Evolutionary conservation across 53 echinoderm and acorn worm species (phyloP).

Genomic region (Echinarachnius parma): DNA sequence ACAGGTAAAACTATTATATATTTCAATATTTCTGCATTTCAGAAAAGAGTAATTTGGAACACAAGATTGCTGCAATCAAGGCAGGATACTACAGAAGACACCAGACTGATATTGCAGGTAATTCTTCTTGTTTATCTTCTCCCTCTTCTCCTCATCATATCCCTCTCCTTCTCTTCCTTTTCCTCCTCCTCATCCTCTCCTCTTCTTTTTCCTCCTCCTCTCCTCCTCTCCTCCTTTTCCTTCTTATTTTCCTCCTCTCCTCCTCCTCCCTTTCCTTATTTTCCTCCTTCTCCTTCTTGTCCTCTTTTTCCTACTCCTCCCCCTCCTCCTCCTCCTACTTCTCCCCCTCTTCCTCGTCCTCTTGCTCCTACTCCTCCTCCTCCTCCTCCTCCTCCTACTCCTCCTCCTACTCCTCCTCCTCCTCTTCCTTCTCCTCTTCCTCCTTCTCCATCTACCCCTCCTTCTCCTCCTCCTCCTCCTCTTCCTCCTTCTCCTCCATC

Average conservation of each 20-base stretch:
- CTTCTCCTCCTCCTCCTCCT: conserved; percentile 6
- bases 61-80: conserved; percentile 62
- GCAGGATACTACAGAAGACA: conserved; percentile 51
- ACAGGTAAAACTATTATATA: too few relatives aligned
- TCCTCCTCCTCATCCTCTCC: too few relatives aligned
- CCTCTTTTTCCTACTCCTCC: not conserved
- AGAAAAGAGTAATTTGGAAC: conserved; percentile 66
- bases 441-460: not conserved
- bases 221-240: not conserved
- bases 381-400: conserved; percentile 6
- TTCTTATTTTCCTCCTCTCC: not conserved
- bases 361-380: not conserved
- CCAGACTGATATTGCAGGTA: conserved; percentile 22
- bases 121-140: too few relatives aligned
- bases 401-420: not conserved
- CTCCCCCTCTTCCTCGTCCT: not conserved
- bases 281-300: conserved; percentile 1
- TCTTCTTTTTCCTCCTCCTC: too few relatives aligned
- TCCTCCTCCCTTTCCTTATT: not conserved
- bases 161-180: too few relatives aligned
- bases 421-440: not conserved
- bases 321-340: not conserved
- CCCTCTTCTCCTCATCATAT: too few relatives aligned
- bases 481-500: not conserved
- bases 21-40: conserved; percentile 18